Evolutionary conservation across 2,797 vertebrate genomes (phyloP).

Genomic region (Cyprinella venusta): DNA sequence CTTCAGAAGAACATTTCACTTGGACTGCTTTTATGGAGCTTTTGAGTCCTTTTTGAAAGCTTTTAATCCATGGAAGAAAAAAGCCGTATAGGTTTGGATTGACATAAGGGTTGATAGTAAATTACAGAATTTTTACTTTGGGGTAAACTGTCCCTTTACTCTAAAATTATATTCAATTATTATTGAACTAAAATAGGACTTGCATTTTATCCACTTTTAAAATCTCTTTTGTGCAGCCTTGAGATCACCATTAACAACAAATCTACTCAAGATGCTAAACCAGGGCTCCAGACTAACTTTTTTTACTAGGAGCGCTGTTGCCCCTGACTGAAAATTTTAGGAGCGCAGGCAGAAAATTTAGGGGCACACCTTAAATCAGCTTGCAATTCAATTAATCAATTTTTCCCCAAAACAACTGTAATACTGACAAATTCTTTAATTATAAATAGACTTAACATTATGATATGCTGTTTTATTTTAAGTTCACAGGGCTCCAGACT

Average conservation of each 20-base stretch:
- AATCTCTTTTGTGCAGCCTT: conserved; percentile 27
- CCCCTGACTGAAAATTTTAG: no score
- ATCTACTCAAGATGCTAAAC: no score
- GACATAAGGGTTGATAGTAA: not conserved
- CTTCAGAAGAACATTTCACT: conserved; percentile 2
- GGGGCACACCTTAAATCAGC: no score
- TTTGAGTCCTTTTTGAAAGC: not conserved
- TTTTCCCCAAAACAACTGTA: no score
- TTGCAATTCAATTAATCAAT: no score
- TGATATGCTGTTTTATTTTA: no score
- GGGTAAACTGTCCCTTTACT: not conserved
- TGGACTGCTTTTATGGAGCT: not conserved
- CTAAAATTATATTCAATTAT: not conserved
- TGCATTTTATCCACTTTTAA: conserved; percentile 43
- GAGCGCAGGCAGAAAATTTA: no score
- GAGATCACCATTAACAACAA: conserved; percentile 14
- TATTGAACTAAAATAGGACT: not conserved
- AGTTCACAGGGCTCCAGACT: no score
- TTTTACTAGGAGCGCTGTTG: no score
- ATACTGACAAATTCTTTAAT: no score
- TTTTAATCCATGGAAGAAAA: not conserved
- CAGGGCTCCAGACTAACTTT: no score
- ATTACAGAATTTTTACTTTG: not conserved
- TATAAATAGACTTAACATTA: no score
- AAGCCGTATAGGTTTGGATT: not conserved